Base-by-base conservation (phyloP, 53 echinoderm and acorn worm species). In the Stichopus horrens region DNA sequence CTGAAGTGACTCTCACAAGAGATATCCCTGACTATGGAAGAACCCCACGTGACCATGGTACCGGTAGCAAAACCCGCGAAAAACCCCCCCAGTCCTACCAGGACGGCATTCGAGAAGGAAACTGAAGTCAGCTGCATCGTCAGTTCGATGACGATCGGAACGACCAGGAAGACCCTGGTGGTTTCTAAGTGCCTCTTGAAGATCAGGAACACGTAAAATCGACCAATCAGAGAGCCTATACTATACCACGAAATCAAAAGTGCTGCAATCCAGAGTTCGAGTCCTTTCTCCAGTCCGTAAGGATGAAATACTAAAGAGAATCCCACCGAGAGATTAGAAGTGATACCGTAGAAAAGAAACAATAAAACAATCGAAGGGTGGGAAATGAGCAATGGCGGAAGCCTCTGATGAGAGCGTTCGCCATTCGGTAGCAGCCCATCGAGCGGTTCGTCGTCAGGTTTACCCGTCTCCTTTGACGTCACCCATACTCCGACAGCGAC, bases 1-100 rank as follows among this genome's bases (percentile, higher is more conserved):
- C 22, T 67, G 22, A 85, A 85, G 52, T 85, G 85, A 22, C 37
- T 10, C 58, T 59, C 51, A 16, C 85, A 85, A 11, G 85, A 85
- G 63, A 85, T 21, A 4, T 85, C 85, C 16, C 37, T 85, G 14
- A 85, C 52, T 10, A 67, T 23, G 5, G 85, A 85, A 4, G 85
- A 63, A 52, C 22, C 67, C 85, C 85, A 85, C 7, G 63, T 51
- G 52, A 16, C 23, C 23, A 9, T 67, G 10, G 21, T 52, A 11
- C 85, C 85, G 1, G 13, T 52, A 10, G 23, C 23, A 21, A 85
- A 19, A 11, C 85, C 85, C 5, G 67, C 20, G 37, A 85, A n/a
- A 6, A 66, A 22, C 5, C 67, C 85, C 65, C 21, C 20, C 5
- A 19, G 5, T 5, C 52, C 20, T 11, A 85, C 21, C 23, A 85